Percentiles rank a stretch among this genome's conserved stretches.
Conservation (phyloP, 2,113 vertebrate genomes). For the Pelusios castaneus region DNA sequence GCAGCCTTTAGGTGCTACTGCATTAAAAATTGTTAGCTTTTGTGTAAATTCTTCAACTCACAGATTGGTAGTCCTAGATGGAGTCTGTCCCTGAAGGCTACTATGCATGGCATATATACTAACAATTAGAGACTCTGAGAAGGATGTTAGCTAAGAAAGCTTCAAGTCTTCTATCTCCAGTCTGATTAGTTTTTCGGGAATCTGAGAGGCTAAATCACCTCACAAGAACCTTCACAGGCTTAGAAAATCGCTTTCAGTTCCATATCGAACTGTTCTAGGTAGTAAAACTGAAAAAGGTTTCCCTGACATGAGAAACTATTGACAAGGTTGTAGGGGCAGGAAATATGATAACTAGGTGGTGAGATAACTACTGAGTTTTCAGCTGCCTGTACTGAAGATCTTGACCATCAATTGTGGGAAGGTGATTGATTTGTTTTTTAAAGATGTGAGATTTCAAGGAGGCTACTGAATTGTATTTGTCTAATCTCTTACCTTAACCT, state of each 20-base stretch:
- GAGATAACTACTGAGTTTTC: not conserved
- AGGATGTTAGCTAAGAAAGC: not conserved
- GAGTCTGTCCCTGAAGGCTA: too few relatives aligned
- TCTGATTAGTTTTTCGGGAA: not conserved
- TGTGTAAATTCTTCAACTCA: not conserved
- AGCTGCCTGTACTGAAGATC: not conserved
- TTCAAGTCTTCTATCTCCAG: not conserved
- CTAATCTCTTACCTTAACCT: not conserved
- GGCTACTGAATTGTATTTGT: not conserved
- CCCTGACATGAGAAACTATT: not conserved
- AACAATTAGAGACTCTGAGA: not conserved
- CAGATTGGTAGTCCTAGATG: too few relatives aligned
- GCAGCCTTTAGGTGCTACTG: not conserved
- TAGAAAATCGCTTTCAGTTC: not conserved
- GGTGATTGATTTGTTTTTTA: not conserved
- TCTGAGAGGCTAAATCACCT: not conserved
- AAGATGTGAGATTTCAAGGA: not conserved
- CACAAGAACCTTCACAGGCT: not conserved
- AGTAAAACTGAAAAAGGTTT: not conserved
- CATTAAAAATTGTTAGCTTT: not conserved
- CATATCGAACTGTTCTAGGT: not conserved
- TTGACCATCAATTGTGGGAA: not conserved
- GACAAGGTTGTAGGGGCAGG: not conserved
- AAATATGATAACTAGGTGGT: not conserved
- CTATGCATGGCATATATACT: not conserved